Evolutionary conservation across 1,140 invertebrate genomes (phyloP), one percentile per base, ranked within the genome.

Genomic region (Ericerus pela): DNA sequence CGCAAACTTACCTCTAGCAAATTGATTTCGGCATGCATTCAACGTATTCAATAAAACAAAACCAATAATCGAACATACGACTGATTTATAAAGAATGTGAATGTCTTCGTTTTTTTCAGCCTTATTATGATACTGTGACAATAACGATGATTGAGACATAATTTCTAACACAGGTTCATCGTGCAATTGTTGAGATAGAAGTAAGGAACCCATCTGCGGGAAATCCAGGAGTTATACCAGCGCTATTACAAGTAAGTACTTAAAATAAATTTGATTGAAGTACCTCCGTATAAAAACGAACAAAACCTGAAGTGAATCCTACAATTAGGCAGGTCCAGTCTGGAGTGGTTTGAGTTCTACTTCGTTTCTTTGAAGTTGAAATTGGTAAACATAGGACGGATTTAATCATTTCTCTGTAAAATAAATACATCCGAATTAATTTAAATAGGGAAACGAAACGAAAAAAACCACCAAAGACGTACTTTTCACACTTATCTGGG

Each of bases 241-340:
- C n/a, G n/a, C n/a, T n/a, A n/a, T n/a, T 53, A 28, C 56, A 27
- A 16, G 16, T 53, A 56, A 2, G 38, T 11, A 26, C 27, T 6
- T 55, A 0, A 55, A 58, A 27, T 51, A 51, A 51, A 29, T 43
- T 16, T n/a, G 29, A 33, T 55, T 31, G 6, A 56, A 60, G 67
- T 71, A 82, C 80, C 69, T 85, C 91, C 10, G 87, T 90, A 66
- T 92, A 96, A 71, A 96, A 90, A 59, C 81, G 74, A 29, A 96
- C 73, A 72, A 77, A 80, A 28, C 94, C 93, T 58, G 83, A 82
- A 60, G 77, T 79, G 62, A 92, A 88, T 20, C 92, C 92, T 57
- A 94, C 76, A 58, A 84, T 78, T 59, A 96, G 78, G 69, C 88
- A 93, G 12, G 89, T 93, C 92, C 92, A 96, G 68, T 96, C 92